These are phyloP conservation scores for Osmoderma eremita DNA, from an alignment of 2,888 invertebrate species.

Conservation along the genomic window DNA sequence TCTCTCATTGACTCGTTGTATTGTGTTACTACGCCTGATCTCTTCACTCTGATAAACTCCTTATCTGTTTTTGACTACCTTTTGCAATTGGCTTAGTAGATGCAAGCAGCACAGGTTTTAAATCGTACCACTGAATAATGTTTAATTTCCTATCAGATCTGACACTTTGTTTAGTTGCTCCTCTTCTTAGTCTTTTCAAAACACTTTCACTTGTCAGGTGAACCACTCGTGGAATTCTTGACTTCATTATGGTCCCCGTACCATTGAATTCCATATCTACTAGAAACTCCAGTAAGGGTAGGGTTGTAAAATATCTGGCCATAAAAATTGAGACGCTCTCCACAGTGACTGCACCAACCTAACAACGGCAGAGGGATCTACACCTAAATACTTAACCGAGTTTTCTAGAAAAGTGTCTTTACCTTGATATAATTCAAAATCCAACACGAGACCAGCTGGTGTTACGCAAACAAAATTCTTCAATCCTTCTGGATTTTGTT, in stretches of 20 bases:
- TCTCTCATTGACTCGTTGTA: too few species aligned
- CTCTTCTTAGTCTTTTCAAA: not conserved
- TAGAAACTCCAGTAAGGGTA: not conserved
- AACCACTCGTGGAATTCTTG: not conserved
- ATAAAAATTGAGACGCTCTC: too few species aligned
- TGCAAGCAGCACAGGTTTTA: not conserved
- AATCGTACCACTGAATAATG: not conserved
- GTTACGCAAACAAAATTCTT: not conserved
- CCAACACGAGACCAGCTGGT: not conserved
- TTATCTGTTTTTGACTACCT: too few species aligned
- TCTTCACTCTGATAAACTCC: too few species aligned
- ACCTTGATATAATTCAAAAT: not conserved
- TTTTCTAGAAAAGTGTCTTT: not conserved
- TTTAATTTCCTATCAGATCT: not conserved
- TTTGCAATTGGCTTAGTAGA: not conserved
- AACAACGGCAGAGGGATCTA: not conserved
- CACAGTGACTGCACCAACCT: not conserved
- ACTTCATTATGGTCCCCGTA: not conserved
- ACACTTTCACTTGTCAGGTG: not conserved
- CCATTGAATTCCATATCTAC: not conserved
- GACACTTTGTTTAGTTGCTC: not conserved
- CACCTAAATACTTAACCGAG: not conserved
- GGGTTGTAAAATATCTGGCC: not conserved
- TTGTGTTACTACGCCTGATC: too few species aligned
- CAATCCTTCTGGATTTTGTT: not conserved